These are phyloP conservation scores for Anolis carolinensis DNA, from an alignment of 2,113 vertebrate genomes.

Conservation along the genomic window DNA sequence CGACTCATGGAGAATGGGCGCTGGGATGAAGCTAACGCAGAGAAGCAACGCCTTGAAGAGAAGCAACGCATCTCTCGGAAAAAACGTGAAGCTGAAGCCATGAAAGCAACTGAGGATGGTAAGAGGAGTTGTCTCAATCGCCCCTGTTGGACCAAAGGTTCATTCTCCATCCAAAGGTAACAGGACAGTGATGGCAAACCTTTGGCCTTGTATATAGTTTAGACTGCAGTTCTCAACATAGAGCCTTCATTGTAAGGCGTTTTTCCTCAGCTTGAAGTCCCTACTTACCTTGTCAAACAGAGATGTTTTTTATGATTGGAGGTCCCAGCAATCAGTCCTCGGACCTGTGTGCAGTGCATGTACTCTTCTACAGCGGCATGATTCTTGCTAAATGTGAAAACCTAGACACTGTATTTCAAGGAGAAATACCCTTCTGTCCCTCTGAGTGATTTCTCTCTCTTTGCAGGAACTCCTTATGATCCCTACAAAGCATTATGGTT, in stretches of 20 bases:
- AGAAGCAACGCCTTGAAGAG: constrained; percentile 95
- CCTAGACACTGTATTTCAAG: neutral
- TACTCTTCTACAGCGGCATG: neutral
- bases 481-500: constrained; percentile 93
- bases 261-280: neutral
- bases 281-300: neutral
- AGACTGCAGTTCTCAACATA: neutral
- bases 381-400: too few relatives aligned
- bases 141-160: neutral
- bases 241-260: neutral
- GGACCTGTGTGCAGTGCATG: neutral
- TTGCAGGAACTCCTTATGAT: constrained; percentile 80
- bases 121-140: constrained; percentile 1
- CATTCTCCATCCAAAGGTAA: neutral
- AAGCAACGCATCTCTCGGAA: constrained; percentile 88
- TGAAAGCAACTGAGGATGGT: constrained; percentile 82
- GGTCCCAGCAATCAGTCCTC: neutral
- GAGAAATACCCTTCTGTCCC: neutral
- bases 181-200: neutral
- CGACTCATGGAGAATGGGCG: constrained; percentile 93
- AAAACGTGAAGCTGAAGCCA: constrained; percentile 84
- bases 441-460: neutral
- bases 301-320: neutral
- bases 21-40: constrained; percentile 94
- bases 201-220: neutral